These are phyloP conservation scores for Ptilonorhynchus violaceus DNA, from an alignment of 2,113 vertebrate genomes.

Conservation along the genomic window DNA sequence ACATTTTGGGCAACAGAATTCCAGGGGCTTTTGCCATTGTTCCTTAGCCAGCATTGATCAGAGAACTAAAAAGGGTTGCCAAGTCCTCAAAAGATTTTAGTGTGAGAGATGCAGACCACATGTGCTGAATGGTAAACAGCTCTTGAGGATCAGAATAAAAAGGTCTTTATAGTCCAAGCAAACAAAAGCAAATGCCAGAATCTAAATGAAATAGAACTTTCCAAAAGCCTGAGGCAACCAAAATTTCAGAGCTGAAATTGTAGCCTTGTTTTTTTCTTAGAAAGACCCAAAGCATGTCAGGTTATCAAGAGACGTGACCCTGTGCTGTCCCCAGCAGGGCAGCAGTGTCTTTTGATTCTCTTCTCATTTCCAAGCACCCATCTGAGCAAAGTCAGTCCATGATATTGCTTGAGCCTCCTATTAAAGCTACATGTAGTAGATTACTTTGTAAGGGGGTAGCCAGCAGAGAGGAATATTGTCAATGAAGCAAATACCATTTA, in stretches of 20 bases:
- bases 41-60: neutral
- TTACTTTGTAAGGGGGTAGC: neutral
- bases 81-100: neutral
- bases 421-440: neutral
- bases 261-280: constrained; percentile 6
- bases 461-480: neutral
- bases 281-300: neutral
- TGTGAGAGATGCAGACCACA: constrained; percentile 52
- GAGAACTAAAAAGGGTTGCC: neutral
- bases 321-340: neutral
- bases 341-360: neutral
- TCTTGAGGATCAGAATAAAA: constrained; percentile 61
- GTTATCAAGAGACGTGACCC: neutral
- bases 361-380: neutral
- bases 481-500: neutral
- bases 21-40: neutral
- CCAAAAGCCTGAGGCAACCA: constrained; percentile 38
- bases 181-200: constrained; percentile 55
- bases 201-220: constrained; percentile 40
- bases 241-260: neutral
- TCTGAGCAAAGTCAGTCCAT: neutral
- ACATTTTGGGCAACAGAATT: neutral
- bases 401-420: neutral
- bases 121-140: constrained; percentile 63
- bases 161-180: constrained; percentile 58